phyloP scores from a whole-genome alignment of 2,113 vertebrate species.

The Sceloporus undulatus region DNA sequence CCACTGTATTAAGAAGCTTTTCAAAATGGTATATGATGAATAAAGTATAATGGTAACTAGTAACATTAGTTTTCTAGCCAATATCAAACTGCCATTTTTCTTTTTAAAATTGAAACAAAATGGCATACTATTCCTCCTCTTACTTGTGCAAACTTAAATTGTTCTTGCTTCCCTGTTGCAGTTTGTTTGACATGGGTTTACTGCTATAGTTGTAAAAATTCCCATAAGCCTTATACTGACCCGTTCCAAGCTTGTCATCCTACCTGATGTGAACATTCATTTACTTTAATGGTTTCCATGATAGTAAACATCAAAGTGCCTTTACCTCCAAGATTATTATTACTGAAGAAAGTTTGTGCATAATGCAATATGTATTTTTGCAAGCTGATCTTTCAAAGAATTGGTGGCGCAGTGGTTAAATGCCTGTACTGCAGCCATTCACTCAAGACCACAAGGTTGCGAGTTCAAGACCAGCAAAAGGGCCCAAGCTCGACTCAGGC shows the following conservation, averaged over 20 bases:
- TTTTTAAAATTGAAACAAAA: constrained; percentile 14
- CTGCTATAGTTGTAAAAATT: constrained; percentile 26
- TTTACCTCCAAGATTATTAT: constrained; percentile 22
- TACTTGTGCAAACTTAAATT: constrained; percentile 25
- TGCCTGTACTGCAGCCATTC: too few relatives aligned
- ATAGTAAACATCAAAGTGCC: constrained; percentile 67
- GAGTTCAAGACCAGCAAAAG: too few relatives aligned
- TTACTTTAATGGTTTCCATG: constrained; percentile 31
- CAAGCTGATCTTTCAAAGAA: constrained; percentile 24
- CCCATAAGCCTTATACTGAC: constrained; percentile 14
- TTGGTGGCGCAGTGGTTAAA: too few relatives aligned
- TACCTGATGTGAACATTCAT: background rate
- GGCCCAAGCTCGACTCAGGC: too few relatives aligned
- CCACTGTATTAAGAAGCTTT: too few relatives aligned
- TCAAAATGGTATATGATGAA: background rate
- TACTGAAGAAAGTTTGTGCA: background rate
- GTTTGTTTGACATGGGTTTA: background rate
- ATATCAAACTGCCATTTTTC: background rate
- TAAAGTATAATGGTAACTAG: background rate
- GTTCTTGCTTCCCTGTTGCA: constrained; percentile 18
- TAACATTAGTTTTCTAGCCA: constrained; percentile 33
- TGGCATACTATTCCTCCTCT: background rate
- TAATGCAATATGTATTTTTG: background rate
- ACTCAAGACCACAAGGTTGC: too few relatives aligned
- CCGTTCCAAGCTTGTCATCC: constrained; percentile 21